These are phyloP conservation scores for Dendroctonus ponderosae DNA, from an alignment of 1,140 invertebrate genomes.

Conservation along the genomic window DNA sequence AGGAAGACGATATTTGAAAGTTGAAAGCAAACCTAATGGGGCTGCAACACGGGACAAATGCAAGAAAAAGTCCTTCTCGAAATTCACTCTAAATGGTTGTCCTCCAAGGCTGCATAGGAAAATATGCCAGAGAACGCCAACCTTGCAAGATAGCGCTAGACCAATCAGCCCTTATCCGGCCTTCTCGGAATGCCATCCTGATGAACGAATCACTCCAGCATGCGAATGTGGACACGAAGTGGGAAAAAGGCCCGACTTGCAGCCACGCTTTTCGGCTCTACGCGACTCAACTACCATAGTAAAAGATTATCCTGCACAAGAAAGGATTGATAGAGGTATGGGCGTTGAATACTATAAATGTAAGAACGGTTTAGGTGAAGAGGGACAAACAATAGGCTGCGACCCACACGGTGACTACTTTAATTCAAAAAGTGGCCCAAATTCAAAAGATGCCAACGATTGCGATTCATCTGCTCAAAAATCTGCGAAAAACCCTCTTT, in stretches of 20 bases:
- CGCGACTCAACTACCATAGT: constrained; percentile 1
- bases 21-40: not conserved
- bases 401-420: constrained; percentile 8
- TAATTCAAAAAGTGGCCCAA: not conserved
- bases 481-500: not conserved
- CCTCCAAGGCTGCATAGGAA: constrained; percentile 4
- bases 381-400: constrained; percentile 23
- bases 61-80: constrained; percentile 1
- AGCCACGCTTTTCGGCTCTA: constrained; percentile 17
- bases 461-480: not conserved
- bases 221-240: constrained; percentile 10
- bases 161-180: constrained; percentile 20
- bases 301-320: constrained; percentile 7
- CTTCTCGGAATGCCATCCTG: constrained; percentile 13
- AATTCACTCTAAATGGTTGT: constrained; percentile 14
- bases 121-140: not conserved
- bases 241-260: constrained; percentile 11
- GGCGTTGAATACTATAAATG: constrained; percentile 18
- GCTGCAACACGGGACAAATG: not conserved
- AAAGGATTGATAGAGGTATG: constrained; percentile 15
- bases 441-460: not conserved
- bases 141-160: constrained; percentile 9
- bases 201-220: constrained; percentile 5
- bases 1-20: not conserved
- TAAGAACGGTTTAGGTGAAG: constrained; percentile 16